A percentile compares a stretch with the other conserved stretches of the same genome.
Evolutionary conservation across 2,113 vertebrate genomes (phyloP).

Genomic region (Enhydra lutris): DNA sequence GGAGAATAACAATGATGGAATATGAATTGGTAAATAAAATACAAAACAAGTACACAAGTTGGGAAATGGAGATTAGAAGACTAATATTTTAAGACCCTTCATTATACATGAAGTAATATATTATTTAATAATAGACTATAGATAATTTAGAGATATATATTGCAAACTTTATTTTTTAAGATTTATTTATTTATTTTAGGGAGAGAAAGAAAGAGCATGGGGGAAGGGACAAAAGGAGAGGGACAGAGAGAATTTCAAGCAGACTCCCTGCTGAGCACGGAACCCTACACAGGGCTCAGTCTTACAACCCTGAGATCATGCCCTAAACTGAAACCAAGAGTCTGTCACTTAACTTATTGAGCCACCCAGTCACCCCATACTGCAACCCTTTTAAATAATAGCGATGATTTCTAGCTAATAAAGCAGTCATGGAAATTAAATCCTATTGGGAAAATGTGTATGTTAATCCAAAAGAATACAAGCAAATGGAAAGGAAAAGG

Average conservation of each 20-base stretch:
- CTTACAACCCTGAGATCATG: background rate
- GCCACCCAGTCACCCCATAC: background rate
- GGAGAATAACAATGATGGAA: background rate
- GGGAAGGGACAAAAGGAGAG: background rate
- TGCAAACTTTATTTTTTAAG: background rate
- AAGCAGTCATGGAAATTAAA: background rate
- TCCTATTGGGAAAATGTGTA: background rate
- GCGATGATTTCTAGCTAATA: background rate
- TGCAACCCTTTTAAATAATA: background rate
- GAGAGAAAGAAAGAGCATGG: background rate
- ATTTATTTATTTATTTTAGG: background rate
- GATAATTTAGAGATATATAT: background rate
- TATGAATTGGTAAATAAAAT: background rate
- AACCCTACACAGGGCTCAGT: background rate
- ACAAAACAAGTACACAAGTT: background rate
- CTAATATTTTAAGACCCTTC: background rate
- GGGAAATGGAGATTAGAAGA: background rate
- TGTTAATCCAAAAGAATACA: background rate
- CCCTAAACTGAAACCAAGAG: background rate
- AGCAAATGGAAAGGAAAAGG: background rate
- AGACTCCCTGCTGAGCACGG: background rate
- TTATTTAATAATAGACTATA: background rate
- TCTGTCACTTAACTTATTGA: background rate
- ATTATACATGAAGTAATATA: too few relatives aligned
- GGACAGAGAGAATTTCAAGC: background rate